Conservation (phyloP, 2,888 invertebrate species). For the Parnassius mnemosyne region DNA sequence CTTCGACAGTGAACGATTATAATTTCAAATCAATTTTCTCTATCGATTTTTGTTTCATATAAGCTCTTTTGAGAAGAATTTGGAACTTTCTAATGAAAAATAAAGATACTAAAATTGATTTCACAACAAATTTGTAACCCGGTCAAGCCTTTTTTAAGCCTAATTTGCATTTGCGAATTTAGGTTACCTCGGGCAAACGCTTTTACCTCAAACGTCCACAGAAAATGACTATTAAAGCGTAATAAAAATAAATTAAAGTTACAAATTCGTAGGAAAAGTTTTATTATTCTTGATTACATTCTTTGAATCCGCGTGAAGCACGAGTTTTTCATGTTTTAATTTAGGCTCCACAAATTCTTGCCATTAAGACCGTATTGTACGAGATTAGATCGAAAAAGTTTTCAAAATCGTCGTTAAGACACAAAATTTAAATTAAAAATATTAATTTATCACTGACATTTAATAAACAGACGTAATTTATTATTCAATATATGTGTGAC, state of each 20-base stretch:
- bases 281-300: slow-evolving; percentile 23
- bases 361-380: slow-evolving; percentile 23
- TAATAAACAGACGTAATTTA: too few relatives aligned
- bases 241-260: slow-evolving; percentile 17
- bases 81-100: slow-evolving; percentile 13
- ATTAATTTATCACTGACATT: too few relatives aligned
- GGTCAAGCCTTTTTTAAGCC: slow-evolving; percentile 17
- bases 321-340: slow-evolving; percentile 8
- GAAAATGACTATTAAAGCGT: slow-evolving; percentile 6
- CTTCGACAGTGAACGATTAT: too few relatives aligned
- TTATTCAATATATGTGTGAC: too few relatives aligned
- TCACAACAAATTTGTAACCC: slow-evolving; percentile 16
- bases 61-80: too few relatives aligned
- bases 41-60: too few relatives aligned
- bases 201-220: not conserved
- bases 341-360: slow-evolving; percentile 11
- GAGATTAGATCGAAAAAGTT: slow-evolving; percentile 12
- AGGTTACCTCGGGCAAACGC: slow-evolving; percentile 2
- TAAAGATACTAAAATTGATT: slow-evolving; percentile 15
- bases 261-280: slow-evolving; percentile 10
- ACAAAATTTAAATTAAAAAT: not conserved
- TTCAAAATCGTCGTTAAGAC: slow-evolving; percentile 3
- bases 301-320: slow-evolving; percentile 16
- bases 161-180: slow-evolving; percentile 22
- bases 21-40: too few relatives aligned